A percentile compares a stretch with the other conserved stretches of the same genome.
These are phyloP conservation scores for Drepana falcataria DNA, from an alignment of 2,888 invertebrate species.

Conservation along the genomic window DNA sequence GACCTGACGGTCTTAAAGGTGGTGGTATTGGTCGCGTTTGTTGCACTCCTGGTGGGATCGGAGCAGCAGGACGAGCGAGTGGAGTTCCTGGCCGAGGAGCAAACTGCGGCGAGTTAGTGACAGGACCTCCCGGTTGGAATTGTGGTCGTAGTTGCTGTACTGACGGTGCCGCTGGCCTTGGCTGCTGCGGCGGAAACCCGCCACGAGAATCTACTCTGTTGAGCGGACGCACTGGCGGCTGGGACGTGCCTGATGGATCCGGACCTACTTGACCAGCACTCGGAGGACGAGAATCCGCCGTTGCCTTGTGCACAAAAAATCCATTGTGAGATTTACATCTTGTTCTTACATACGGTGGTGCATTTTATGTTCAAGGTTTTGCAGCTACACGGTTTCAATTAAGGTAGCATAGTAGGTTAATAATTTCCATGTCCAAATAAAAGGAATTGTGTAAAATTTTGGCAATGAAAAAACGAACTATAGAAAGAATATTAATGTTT, in stretches of 20 bases:
- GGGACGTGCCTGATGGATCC: slow-evolving; percentile 39
- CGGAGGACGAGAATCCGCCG: slow-evolving; percentile 52
- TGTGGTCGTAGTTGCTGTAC: slow-evolving; percentile 55
- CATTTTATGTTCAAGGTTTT: too few relatives aligned
- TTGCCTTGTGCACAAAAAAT: slow-evolving; percentile 47
- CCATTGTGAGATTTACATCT: too few relatives aligned
- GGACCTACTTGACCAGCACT: slow-evolving; percentile 41
- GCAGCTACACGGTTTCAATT: too few relatives aligned
- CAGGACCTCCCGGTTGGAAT: slow-evolving; percentile 68
- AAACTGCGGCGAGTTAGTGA: slow-evolving; percentile 51
- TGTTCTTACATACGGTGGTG: too few relatives aligned
- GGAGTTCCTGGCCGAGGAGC: slow-evolving; percentile 52
- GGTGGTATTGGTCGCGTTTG: slow-evolving; percentile 49
- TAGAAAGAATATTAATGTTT: too few relatives aligned
- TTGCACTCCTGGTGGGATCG: slow-evolving; percentile 45
- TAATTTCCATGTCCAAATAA: too few relatives aligned
- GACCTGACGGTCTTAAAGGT: slow-evolving; percentile 52
- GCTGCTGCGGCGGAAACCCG: slow-evolving; percentile 46
- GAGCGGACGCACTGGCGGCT: slow-evolving; percentile 54
- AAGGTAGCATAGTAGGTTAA: too few relatives aligned
- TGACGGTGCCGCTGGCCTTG: slow-evolving; percentile 45
- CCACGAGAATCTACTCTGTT: slow-evolving; percentile 62
- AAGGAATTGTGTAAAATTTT: too few relatives aligned
- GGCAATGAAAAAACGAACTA: too few relatives aligned
- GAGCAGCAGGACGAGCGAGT: slow-evolving; percentile 44